Percentiles rank a stretch among this genome's conserved stretches.
Conservation (phyloP, 2,797 vertebrate species). For the Tragopan temminckii region DNA sequence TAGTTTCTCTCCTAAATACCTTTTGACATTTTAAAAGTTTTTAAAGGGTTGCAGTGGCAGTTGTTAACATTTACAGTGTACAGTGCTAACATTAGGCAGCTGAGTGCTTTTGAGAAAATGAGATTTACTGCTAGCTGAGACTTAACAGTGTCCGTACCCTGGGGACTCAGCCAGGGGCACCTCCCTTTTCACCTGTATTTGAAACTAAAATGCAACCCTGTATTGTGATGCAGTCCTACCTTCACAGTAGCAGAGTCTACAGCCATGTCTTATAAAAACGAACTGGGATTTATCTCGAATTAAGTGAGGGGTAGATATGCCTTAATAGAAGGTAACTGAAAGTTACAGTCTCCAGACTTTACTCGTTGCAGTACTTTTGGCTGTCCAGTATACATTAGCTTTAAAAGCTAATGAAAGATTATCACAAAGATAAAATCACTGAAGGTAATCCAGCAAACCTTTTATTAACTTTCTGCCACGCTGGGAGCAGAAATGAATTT, state of each 20-base stretch:
- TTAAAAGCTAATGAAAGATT: conserved; percentile 32
- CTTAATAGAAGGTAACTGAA: conserved; percentile 36
- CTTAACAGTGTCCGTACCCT: accelerated
- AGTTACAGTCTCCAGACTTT: conserved; percentile 8
- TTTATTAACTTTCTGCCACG: background rate
- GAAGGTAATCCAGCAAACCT: background rate
- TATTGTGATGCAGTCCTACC: background rate
- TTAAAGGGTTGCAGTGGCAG: background rate
- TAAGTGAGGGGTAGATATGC: background rate
- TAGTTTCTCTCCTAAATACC: background rate
- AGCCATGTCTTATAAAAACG: background rate
- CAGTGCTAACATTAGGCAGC: background rate
- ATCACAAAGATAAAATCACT: background rate
- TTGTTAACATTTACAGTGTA: conserved; percentile 21
- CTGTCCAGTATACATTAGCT: background rate
- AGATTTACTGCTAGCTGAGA: background rate
- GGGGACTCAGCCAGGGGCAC: background rate
- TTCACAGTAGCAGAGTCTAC: background rate
- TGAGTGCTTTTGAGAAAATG: background rate
- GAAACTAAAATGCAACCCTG: background rate
- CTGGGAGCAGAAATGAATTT: background rate
- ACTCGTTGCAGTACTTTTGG: conserved; percentile 7
- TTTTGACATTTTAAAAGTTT: background rate
- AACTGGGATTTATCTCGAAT: background rate
- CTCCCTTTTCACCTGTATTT: background rate